Conservation (phyloP, 1,140 invertebrate genomes). For the Rhagoletis zephyria region DNA sequence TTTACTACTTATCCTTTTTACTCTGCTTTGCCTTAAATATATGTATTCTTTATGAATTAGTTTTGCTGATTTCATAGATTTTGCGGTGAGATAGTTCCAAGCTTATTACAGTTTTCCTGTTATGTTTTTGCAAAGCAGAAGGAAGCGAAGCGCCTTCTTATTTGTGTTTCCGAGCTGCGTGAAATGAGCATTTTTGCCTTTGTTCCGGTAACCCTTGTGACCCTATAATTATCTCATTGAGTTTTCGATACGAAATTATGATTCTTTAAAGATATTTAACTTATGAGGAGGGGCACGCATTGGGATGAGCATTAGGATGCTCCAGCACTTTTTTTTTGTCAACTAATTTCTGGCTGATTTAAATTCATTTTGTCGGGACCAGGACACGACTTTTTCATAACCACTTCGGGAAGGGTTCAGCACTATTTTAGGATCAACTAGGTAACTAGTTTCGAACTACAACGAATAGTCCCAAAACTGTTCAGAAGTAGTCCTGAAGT, state of each 20-base stretch:
- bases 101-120: slow-evolving; percentile 13
- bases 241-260: slow-evolving; percentile 3
- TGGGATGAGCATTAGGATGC: no score
- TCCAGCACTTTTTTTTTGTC: no score
- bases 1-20: not conserved
- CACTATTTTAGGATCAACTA: no score
- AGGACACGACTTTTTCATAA: no score
- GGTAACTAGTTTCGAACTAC: no score
- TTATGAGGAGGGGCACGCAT: no score
- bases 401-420: no score
- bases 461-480: no score
- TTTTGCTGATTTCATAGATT: slow-evolving; percentile 24
- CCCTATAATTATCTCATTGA: slow-evolving; percentile 28
- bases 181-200: slow-evolving; percentile 20
- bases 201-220: slow-evolving; percentile 4
- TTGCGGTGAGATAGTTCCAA: slow-evolving; percentile 30
- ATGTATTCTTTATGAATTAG: not conserved
- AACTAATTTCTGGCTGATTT: no score
- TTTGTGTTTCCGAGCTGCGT: slow-evolving; percentile 40
- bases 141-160: not conserved
- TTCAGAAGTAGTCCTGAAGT: no score
- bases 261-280: not conserved
- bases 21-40: not conserved
- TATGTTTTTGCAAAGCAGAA: not conserved
- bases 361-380: no score